Evolutionary conservation across 2,113 vertebrate genomes (phyloP).

Genomic region (Ellobius talpinus): DNA sequence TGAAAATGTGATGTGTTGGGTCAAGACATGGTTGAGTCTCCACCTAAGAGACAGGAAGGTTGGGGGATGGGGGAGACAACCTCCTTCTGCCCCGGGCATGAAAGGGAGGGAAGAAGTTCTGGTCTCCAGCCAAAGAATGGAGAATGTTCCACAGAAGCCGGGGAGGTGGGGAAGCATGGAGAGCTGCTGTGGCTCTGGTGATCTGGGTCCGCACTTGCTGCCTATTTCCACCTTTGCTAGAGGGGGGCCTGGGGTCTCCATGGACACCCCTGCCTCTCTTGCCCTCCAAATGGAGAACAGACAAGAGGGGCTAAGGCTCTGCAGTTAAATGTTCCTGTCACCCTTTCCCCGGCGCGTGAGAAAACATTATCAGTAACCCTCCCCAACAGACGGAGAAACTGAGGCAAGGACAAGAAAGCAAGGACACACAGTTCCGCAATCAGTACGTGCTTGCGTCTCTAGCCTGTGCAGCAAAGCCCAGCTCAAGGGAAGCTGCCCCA

Average conservation of each 20-base stretch:
- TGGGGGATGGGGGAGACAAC: neutral
- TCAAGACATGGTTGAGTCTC: neutral
- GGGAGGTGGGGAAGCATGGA: neutral
- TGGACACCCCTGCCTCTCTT: neutral
- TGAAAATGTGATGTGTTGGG: neutral
- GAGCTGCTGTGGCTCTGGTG: neutral
- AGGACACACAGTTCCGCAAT: neutral
- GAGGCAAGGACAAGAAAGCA: neutral
- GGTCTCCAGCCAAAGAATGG: conserved; percentile 3
- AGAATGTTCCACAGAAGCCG: conserved; percentile 30
- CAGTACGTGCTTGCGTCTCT: neutral
- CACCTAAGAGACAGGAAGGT: neutral
- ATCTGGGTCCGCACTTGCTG: neutral
- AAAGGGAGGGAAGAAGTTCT: neutral
- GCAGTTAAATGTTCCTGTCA: neutral
- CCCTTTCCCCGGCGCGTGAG: neutral
- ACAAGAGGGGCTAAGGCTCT: neutral
- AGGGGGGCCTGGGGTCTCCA: neutral
- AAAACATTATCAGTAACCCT: neutral
- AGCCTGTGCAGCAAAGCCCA: neutral
- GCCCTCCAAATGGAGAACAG: neutral
- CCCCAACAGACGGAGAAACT: neutral
- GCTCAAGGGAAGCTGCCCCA: neutral
- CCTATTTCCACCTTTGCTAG: neutral
- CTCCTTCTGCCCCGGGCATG: neutral